Evolutionary conservation across 2,797 vertebrate genomes (phyloP), one percentile per base, ranked within the genome.

Genomic region (Oceanodroma leucorhoa): DNA sequence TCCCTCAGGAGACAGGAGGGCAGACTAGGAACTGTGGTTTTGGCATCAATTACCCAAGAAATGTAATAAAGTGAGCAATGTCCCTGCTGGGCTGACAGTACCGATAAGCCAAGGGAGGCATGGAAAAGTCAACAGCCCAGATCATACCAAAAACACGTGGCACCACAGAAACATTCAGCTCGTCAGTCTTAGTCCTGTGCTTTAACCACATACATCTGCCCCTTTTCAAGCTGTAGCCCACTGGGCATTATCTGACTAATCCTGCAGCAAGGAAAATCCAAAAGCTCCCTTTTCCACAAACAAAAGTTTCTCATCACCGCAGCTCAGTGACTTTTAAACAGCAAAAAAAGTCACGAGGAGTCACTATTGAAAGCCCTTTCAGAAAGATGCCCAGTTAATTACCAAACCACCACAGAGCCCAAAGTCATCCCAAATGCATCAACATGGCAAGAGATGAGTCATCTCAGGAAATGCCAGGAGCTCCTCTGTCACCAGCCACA

Each of bases 381-480:
- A 87, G 64, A 84, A 85, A 90, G 73, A 87, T 75, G 66, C 66
- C 50, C 76, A 38, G 79, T 65, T 92, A 71, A 87, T 95, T 65
- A 95, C 64, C 94, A 93, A 95, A 85, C 78, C 58, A 73, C 90
- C 43, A 50, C 71, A 91, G 34, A 94, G 77, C 81, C 45, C 71
- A 46, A 57, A 78, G 79, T 67, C 82, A 32, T 46, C 84, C 72
- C 58, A 82, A 90, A 77, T 9, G 29, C 64, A 78, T 54, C 70
- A 89, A 91, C 89, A 41, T 27, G 70, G 93, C 26, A 57, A 65
- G 83, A 85, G 81, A 94, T 94, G 93, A 91, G 29, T 95, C 62
- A 95, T 9, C 43, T 62, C 91, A 91, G 89, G 91, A 95, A 92
- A 94, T 96, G 77, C 71, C 89, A 89, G 58, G 57, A 76, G 51